Evolutionary conservation across 2,113 vertebrate species (phyloP).

Genomic region (Beaufortia kweichowensis): DNA sequence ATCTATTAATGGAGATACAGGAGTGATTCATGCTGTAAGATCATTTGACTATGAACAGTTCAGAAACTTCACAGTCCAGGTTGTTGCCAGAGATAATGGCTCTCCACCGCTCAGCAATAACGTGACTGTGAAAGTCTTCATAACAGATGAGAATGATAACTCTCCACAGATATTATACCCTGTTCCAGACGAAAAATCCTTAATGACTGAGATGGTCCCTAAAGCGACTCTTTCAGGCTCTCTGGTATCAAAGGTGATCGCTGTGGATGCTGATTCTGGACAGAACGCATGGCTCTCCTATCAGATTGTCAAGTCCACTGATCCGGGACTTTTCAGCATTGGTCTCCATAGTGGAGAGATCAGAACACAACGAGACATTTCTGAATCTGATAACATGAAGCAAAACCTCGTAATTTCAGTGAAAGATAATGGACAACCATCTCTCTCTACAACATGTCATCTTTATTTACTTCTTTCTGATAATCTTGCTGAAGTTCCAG

Average conservation of each 20-base stretch:
- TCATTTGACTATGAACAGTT: conserved; percentile 43
- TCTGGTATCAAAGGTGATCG: conserved; percentile 48
- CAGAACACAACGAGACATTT: conserved; percentile 51
- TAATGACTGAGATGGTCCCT: conserved; percentile 49
- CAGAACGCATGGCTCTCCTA: conserved; percentile 49
- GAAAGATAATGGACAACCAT: conserved; percentile 52
- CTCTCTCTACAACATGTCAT: conserved; percentile 46
- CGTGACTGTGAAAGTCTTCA: conserved; percentile 49
- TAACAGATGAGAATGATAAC: conserved; percentile 52
- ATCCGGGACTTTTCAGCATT: conserved; percentile 48
- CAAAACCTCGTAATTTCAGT: conserved; percentile 53
- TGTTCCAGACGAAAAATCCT: conserved; percentile 27
- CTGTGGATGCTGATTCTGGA: conserved; percentile 50
- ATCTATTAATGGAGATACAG: conserved; percentile 48
- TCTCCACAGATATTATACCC: conserved; percentile 51
- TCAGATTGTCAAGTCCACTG: conserved; percentile 49
- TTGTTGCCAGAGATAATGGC: conserved; percentile 48
- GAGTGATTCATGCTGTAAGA: conserved; percentile 36
- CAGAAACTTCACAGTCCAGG: conserved; percentile 39
- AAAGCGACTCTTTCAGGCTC: conserved; percentile 40
- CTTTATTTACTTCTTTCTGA: conserved; percentile 53
- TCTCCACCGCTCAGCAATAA: conserved; percentile 51
- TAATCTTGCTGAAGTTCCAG: conserved; percentile 38
- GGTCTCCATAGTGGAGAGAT: conserved; percentile 57
- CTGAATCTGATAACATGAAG: conserved; percentile 53